Base-by-base conservation (phyloP, 2,113 vertebrate genomes). In the Semnornis frantzii region DNA sequence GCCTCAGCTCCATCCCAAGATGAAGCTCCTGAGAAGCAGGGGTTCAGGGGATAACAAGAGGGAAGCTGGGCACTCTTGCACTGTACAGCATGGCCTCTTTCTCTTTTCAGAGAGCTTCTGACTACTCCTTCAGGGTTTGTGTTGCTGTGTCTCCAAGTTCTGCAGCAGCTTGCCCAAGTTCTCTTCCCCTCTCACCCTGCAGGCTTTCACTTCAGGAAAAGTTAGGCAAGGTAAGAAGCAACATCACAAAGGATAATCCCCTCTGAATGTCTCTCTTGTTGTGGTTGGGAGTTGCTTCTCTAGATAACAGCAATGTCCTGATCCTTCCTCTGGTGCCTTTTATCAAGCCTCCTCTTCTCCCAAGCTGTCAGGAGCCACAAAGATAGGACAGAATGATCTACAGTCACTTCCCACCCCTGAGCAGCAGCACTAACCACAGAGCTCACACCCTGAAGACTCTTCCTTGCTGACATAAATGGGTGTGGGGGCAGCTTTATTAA, bases 211-310 rank as follows among this genome's bases (percentile, higher is more conserved):
- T 54, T 30, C 13, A 2, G 3, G 46, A 25, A 8, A 42, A 80
- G 80, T 30, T 8, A n/a, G 30, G 25, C n/a, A 46, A 69, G 28
- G 55, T 30, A 79, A 62, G 60, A 52, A 25, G 24, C 50, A 69
- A 31, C 34, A 33, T 3, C 21, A 30, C 31, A 50, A 48, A 37
- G 33, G 39, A 23, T 12, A 64, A 57, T 12, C 34, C 59, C 54
- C 46, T 33, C 37, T 0, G 1, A 12, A 0, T 8, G 33, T 48
- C 77, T 31, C 1, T 0, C 50, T 27, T 1, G 20, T 1, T 18
- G 63, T 8, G n/a, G 23, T 34, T 34, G 46, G 68, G 63, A 70
- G 18, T 68, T 84, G 63, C 64, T 65, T 25, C 52, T 72, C 54
- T 3, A 39, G 65, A 30, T 25, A 92, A 34, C 9, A 19, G 73